Percentiles rank a stretch among this genome's conserved stretches.
Conservation (phyloP, 2,113 vertebrate genomes). For the Megaleporinus macrocephalus region DNA sequence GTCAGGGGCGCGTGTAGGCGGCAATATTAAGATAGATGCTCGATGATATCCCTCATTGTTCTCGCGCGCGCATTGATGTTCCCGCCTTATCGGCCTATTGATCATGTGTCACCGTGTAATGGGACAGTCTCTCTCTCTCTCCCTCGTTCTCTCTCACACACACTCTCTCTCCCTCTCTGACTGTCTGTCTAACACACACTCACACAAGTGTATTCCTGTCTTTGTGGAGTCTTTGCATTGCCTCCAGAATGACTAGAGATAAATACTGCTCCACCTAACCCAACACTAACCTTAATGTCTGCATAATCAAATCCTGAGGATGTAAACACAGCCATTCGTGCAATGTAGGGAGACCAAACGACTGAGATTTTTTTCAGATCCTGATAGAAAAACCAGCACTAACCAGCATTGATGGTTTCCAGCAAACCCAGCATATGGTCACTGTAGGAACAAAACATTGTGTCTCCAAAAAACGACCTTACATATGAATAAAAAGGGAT, state of each 20-base stretch:
- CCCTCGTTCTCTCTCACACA: neutral
- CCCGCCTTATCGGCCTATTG: constrained; percentile 99
- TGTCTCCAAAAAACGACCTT: too few relatives aligned
- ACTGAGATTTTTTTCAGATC: too few relatives aligned
- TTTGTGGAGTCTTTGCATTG: neutral
- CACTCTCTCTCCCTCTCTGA: constrained; percentile 1
- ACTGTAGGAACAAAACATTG: too few relatives aligned
- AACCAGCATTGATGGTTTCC: too few relatives aligned
- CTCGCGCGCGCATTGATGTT: constrained; percentile 99
- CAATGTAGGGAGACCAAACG: too few relatives aligned
- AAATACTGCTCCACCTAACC: neutral
- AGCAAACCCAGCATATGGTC: too few relatives aligned
- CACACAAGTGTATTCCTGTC: neutral
- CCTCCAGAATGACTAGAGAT: neutral
- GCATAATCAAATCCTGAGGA: too few relatives aligned
- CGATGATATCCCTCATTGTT: constrained; percentile 99
- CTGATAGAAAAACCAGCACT: too few relatives aligned
- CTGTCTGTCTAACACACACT: neutral
- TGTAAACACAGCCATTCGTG: too few relatives aligned
- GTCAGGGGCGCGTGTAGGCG: constrained; percentile 93
- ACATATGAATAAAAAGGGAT: too few relatives aligned
- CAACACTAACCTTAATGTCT: neutral
- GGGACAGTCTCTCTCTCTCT: constrained; percentile 82
- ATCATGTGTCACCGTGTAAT: constrained; percentile 99
- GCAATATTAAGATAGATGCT: constrained; percentile 99